These are phyloP conservation scores for Phenganax stokvisi DNA, from an alignment of 92 coral and sea anemone genomes.

Conservation along the genomic window DNA sequence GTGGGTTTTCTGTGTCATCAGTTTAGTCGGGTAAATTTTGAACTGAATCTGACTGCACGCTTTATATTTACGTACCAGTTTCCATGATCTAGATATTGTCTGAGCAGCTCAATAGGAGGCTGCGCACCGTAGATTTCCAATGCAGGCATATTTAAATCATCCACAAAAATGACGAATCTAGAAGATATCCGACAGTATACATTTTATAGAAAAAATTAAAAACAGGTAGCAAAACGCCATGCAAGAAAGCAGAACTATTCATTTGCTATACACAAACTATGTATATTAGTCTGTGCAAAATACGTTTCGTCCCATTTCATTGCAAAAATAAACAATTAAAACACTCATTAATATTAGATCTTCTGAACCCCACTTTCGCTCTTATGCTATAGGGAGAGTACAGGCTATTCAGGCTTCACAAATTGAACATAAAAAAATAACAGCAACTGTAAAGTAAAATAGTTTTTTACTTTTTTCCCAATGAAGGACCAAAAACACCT, in stretches of 20 bases:
- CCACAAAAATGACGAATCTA: constrained; percentile 91
- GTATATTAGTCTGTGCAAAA: too few relatives aligned
- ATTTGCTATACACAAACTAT: too few relatives aligned
- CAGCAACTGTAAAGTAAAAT: neutral
- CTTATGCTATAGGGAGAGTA: too few relatives aligned
- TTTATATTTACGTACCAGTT: constrained; percentile 64
- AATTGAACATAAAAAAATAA: neutral
- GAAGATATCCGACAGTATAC: neutral
- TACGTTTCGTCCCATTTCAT: too few relatives aligned
- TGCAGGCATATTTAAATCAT: constrained; percentile 99
- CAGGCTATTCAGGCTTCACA: too few relatives aligned
- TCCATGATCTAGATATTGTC: constrained; percentile 93
- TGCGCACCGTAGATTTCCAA: constrained; percentile 95
- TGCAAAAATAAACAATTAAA: too few relatives aligned
- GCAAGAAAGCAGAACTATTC: too few relatives aligned
- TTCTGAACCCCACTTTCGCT: too few relatives aligned
- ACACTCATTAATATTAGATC: too few relatives aligned
- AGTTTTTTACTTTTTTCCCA: constrained; percentile 75
- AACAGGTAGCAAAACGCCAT: neutral
- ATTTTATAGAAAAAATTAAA: neutral
- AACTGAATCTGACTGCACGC: neutral
- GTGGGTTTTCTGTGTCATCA: too few relatives aligned
- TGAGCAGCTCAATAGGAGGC: constrained; percentile 94
- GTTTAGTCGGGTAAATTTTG: too few relatives aligned
- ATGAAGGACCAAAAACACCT: constrained; percentile 99